Percentiles rank a stretch among this genome's conserved stretches.
phyloP scores from a whole-genome alignment of 2,888 invertebrate species.

The Prionchulus punctatus region DNA sequence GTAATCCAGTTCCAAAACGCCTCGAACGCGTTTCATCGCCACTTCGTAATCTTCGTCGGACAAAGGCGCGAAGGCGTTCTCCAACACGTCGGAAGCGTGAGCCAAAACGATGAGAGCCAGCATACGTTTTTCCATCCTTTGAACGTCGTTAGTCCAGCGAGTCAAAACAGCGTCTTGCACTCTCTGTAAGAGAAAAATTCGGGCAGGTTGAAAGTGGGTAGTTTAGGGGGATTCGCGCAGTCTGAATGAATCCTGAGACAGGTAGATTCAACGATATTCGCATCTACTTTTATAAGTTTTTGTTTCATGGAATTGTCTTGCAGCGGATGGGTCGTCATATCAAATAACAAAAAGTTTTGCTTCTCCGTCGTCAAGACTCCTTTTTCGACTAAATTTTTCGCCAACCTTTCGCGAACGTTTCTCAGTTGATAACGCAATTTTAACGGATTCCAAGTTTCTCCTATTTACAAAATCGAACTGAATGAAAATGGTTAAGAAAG shows the following conservation, averaged over 20 bases:
- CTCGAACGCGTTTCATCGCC: conserved; percentile 89
- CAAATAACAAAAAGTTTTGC: conserved; percentile 96
- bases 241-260: not conserved
- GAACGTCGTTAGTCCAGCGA: conserved; percentile 89
- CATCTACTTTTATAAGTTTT: conserved; percentile 61
- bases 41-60: conserved; percentile 44
- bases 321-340: conserved; percentile 99
- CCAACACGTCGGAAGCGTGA: conserved; percentile 93
- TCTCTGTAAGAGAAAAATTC: conserved; percentile 16
- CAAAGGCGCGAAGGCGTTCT: conserved; percentile 95
- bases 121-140: conserved; percentile 86
- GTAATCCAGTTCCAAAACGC: conserved; percentile 85
- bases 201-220: not conserved
- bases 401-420: conserved; percentile 93
- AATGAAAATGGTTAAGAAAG: not conserved
- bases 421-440: conserved; percentile 93
- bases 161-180: conserved; percentile 91
- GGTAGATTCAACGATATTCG: not conserved
- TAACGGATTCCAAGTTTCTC: conserved; percentile 99
- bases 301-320: conserved; percentile 87
- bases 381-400: conserved; percentile 97
- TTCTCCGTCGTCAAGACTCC: conserved; percentile 97
- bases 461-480: no score
- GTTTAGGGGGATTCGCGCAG: not conserved
- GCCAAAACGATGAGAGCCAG: conserved; percentile 83